Percentiles rank a stretch among this genome's conserved stretches.
Conservation (phyloP, 2,113 vertebrate genomes). For the Chionis minor region DNA sequence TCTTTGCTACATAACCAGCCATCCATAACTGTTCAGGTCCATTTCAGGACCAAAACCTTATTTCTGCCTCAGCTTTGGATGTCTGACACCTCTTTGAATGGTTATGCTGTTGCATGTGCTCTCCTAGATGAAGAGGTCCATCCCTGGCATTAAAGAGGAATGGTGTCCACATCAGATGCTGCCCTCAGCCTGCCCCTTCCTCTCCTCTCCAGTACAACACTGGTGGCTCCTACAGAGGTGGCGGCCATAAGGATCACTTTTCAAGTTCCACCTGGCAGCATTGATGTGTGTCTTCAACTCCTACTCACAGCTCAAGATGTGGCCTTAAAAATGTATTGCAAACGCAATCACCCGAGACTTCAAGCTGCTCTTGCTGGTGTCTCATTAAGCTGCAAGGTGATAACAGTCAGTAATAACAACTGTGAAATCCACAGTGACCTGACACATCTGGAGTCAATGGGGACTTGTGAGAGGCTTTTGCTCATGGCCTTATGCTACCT, state of each 20-base stretch:
- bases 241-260: fast-evolving
- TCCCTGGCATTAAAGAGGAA: background rate
- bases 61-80: background rate
- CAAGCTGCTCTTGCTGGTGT: background rate
- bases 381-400: background rate
- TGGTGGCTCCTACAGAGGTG: background rate
- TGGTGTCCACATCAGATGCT: background rate
- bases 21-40: background rate
- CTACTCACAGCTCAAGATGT: background rate
- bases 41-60: background rate
- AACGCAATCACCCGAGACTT: background rate
- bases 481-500: background rate
- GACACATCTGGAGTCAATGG: background rate
- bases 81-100: background rate
- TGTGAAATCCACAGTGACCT: background rate
- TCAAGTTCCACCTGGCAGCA: background rate
- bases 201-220: background rate
- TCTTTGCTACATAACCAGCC: background rate
- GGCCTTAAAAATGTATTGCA: background rate
- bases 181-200: background rate
- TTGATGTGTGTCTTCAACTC: background rate
- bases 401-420: background rate
- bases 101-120: background rate
- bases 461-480: background rate
- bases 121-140: background rate